Evolutionary conservation across 2,888 invertebrate species (phyloP), one percentile per base, ranked within the genome.

Genomic region (Quadriops clusia): DNA sequence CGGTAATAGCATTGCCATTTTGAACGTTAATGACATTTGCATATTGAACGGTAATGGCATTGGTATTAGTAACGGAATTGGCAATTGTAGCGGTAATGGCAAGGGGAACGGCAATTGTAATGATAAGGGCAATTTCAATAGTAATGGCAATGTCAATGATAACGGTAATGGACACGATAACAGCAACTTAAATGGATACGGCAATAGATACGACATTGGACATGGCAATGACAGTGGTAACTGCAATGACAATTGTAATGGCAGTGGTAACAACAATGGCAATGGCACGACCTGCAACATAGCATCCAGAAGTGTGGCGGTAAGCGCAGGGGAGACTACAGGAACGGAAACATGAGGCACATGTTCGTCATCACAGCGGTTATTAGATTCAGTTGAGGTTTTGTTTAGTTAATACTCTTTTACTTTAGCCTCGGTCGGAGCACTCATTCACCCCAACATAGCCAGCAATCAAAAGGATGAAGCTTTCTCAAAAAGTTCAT

Each of bases 371-470:
- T n/a, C 46, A 48, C 47, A 47, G 46, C 46, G 48, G 37, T 49
- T 40, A 43, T 42, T 32, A 42, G 40, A 24, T 40, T 40, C 39
- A 42, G 18, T 7, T 18, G 18, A 6, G 18, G 18, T 7, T 18
- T 18, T 18, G 6, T 18, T 18, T 18, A 8, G n/a, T n/a, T n/a
- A n/a, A n/a, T n/a, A n/a, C n/a, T n/a, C 22, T 10, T 44, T 38
- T 49, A 37, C 34, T 54, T 56, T 54, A 56, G 54, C 56, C 57
- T 57, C 58, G 57, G 58, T 54, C 41, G 37, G 33, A 35, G 35
- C 35, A 37, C 41, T 33, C 33, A 35, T 14, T 29, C 8, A 23
- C 27, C 9, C 23, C 23, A 23, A 32, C 22, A 31, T 27, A 34
- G 29, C 32, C 20, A 37, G n/a, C n/a, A n/a, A n/a, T n/a, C n/a